Base-by-base conservation (phyloP, 2,888 invertebrate species). In the Trichacis sp. region DNA sequence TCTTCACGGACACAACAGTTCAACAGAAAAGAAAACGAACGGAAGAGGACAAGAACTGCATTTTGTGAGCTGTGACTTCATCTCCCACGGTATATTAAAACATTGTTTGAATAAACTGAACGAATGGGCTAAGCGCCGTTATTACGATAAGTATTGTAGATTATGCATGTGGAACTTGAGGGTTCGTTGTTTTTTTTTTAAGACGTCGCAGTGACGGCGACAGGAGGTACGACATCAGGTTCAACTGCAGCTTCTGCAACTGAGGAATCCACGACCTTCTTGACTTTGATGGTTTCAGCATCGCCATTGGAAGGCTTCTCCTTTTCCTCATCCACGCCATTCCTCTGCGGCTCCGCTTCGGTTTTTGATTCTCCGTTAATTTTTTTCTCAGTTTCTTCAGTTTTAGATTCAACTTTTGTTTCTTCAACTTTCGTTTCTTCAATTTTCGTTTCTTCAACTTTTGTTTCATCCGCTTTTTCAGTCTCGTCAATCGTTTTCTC, bases 181-280 rank as follows among this genome's bases (percentile, higher is more conserved):
- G 49, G 54, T 67, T 64, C 49, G 73, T 69, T 75, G n/a, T n/a
- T n/a, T n/a, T 75, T 75, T 24, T 24, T 82, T 84, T 84, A 84
- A 75, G 84, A 84, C 76, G 82, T 83, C 70, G 84, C 84, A 55
- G 80, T 81, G 60, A 82, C 82, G 48, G 81, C 81, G 64, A 83
- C 79, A 56, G 83, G 80, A 57, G 72, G 71, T 64, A 81, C 83
- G 66, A 83, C 82, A 18, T 84, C 83, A n/a, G n/a, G n/a, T n/a
- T n/a, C n/a, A n/a, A n/a, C n/a, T n/a, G n/a, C 42, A 82, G 73
- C 81, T 36, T 84, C 84, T 45, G 79, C 78, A 47, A 80, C 74
- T 46, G 76, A 72, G 51, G 80, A 73, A 58, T 81, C 82, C 52
- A 81, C 82, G 52, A 83, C 78, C 57, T 83, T 83, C 71, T 83